Evolutionary conservation across 1,140 invertebrate species (phyloP).

Genomic region (Semibalanus balanoides): DNA sequence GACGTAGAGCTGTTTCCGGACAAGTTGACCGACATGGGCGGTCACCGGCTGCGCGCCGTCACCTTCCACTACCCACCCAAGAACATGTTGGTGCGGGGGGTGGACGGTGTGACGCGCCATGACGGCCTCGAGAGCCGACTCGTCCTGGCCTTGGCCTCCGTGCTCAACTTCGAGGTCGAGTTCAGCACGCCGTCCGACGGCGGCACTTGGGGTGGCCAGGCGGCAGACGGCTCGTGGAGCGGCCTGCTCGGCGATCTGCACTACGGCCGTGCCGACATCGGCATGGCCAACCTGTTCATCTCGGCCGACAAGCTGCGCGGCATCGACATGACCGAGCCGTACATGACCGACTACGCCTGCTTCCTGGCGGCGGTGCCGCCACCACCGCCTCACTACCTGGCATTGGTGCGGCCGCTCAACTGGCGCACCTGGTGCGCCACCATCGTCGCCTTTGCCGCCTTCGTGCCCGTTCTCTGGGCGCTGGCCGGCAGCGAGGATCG

Average conservation of each 20-base stretch:
- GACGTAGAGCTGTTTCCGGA: constrained; percentile 11
- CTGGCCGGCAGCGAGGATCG: background rate
- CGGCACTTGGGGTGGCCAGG: constrained; percentile 22
- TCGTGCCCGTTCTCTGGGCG: constrained; percentile 6
- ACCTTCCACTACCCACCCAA: constrained; percentile 25
- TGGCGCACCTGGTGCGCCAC: constrained; percentile 10
- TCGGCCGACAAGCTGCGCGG: constrained; percentile 22
- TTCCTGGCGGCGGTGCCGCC: constrained; percentile 18
- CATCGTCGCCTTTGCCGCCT: background rate
- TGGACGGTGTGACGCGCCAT: constrained; percentile 11
- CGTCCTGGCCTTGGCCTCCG: constrained; percentile 8
- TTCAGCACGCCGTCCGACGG: constrained; percentile 20
- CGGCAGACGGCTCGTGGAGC: constrained; percentile 22
- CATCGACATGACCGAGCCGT: constrained; percentile 18
- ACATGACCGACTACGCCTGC: constrained; percentile 21
- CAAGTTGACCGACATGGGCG: constrained; percentile 17
- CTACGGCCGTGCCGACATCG: constrained; percentile 21
- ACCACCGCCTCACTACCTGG: constrained; percentile 16
- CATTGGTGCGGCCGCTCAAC: constrained; percentile 16
- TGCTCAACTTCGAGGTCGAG: constrained; percentile 21
- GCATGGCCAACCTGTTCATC: constrained; percentile 24
- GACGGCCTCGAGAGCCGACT: constrained; percentile 21
- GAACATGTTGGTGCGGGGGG: constrained; percentile 19
- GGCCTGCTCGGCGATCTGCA: constrained; percentile 24
- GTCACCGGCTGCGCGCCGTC: constrained; percentile 17